Base-by-base conservation (phyloP, 1,140 invertebrate genomes). In the Condylostylus longicornis region DNA sequence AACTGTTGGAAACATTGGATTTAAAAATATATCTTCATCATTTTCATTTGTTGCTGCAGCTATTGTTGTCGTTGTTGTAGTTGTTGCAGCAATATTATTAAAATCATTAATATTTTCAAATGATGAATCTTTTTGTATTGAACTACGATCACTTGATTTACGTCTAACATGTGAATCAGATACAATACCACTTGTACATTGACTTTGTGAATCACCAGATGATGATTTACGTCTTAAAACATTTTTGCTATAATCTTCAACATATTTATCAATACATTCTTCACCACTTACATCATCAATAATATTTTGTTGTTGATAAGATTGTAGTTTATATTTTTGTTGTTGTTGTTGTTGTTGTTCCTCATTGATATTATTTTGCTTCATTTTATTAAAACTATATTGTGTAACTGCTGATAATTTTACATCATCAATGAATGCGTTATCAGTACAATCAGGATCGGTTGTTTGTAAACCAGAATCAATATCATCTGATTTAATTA, bases 251-350 rank as follows among this genome's bases (percentile, higher is more conserved):
- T 25, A 23, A 12, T 40, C 15, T 25, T 46, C 21, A 2, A 32
- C 22, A 5, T 27, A 32, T 14, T 27, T 15, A 25, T 25, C 40
- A 19, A 29, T 25, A 7, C 7, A n/a, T n/a, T 25, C 23, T n/a
- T 25, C 23, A n/a, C n/a, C 23, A n/a, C 7, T 25, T 7, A 7
- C n/a, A 7, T 25, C 23, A 25, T 25, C 7, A 8, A 25, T 25
- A 8, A n/a, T 8, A 25, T 25, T 7, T n/a, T 15, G 33, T 40
- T 57, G 53, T 28, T 58, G 48, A 17, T 58, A 53, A 5, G 56
- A 30, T 30, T 57, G 51, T 33, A 58, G 51, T 29, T 33, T 19
- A 12, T 55, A 51, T 13, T 64, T 56, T 23, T 62, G 57, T 19
- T 61, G 60, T 36, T 64, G 59, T 25, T 25, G 23, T n/a, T 25